Percentiles rank a stretch among this genome's conserved stretches.
These are phyloP conservation scores for Philypnodon macrostomus DNA, from an alignment of 2,797 vertebrate genomes.

Conservation along the genomic window DNA sequence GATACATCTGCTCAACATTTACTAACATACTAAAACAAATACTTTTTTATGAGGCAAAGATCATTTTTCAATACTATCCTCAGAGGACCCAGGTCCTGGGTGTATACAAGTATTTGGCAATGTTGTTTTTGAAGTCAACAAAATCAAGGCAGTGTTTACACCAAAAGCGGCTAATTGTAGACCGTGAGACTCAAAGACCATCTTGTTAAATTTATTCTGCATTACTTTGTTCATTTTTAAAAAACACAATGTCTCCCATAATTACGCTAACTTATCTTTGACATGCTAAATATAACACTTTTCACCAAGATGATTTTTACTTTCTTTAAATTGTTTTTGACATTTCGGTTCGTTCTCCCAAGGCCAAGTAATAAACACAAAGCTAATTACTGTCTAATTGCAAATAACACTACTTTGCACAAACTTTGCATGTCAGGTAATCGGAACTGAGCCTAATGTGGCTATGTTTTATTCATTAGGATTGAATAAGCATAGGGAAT, in stretches of 20 bases:
- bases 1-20: too few species aligned
- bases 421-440: slow-evolving; percentile 2
- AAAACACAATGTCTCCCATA: neutral
- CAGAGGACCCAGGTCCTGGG: too few species aligned
- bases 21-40: too few species aligned
- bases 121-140: too few species aligned
- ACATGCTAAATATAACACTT: neutral
- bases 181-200: too few species aligned
- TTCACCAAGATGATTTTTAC: neutral
- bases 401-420: neutral
- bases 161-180: too few species aligned
- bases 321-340: neutral
- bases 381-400: slow-evolving; percentile 4
- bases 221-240: neutral
- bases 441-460: neutral
- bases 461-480: neutral
- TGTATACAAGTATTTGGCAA: too few species aligned
- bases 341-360: slow-evolving; percentile 1
- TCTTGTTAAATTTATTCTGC: too few species aligned
- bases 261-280: neutral
- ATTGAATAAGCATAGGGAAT: slow-evolving; percentile 1
- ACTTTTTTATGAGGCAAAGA: too few species aligned
- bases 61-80: too few species aligned
- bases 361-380: neutral
- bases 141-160: too few species aligned